Evolutionary conservation across 2,888 invertebrate genomes (phyloP), one percentile per base, ranked within the genome.

Genomic region (Caenorhabditis macrosperma): DNA sequence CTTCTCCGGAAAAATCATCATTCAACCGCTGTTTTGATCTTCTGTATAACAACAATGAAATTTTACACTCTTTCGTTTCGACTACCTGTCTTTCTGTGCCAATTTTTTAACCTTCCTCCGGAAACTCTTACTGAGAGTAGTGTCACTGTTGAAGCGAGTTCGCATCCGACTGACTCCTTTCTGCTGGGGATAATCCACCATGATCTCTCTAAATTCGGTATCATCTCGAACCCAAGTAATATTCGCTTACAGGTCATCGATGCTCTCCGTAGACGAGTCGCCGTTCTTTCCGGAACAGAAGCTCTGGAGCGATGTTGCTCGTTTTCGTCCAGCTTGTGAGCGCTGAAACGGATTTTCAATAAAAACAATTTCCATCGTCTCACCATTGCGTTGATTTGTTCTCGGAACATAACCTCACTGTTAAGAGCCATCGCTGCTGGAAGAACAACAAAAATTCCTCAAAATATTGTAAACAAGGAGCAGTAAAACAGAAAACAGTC

Each of bases 101-200:
- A 84, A 59, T 41, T 75, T 81, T 57, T 82, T 82, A 20, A 84
- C 78, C 55, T 82, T 84, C 28, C 55, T 71, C 28, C 79, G 72
- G 48, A 84, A 82, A 28, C 79, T 75, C 26, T 77, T 81, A 52
- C 75, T 77, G 24, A 80, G 35, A 1, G 38, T 54, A 9, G 67
- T 71, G n/a, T 80, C 80, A 24, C 80, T 80, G 33, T 80, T 80
- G 76, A 66, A 76, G 1, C 80, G 59, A n/a, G 67, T 41, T 38
- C 71, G 57, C 76, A 80, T 71, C 1, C 59, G 55, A 33, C 67
- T 67, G 20, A 64, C 54, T 6, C 80, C 80, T 35, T 80, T 71
- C n/a, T 74, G 60, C 54, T 76, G 66, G 2, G 80, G 80, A 33
- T 80, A 80, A 57, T 80, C 80, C 0, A 74, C 71, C 66, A 76